phyloP scores from a whole-genome alignment of 2,888 invertebrate species.

The Chrysina gloriosa region DNA sequence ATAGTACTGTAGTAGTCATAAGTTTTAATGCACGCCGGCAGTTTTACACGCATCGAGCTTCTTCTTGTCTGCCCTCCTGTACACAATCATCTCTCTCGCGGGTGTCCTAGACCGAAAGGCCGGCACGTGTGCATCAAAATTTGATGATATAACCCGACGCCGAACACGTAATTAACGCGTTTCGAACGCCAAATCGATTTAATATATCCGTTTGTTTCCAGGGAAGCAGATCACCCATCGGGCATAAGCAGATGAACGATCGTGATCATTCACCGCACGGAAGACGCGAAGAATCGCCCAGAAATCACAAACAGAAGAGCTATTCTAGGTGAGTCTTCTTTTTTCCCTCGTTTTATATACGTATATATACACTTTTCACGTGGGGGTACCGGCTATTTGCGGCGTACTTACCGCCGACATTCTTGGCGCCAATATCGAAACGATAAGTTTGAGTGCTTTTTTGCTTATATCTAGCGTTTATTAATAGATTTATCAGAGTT shows the following conservation, averaged over 20 bases:
- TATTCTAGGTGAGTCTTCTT: slow-evolving; percentile 60
- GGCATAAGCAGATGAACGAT: slow-evolving; percentile 58
- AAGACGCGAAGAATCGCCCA: slow-evolving; percentile 62
- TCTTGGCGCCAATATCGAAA: not conserved
- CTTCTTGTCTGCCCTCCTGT: too few species aligned
- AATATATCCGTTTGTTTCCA: slow-evolving; percentile 49
- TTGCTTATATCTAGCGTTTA: too few species aligned
- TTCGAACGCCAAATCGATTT: slow-evolving; percentile 22
- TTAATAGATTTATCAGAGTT: too few species aligned
- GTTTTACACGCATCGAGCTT: slow-evolving; percentile 39
- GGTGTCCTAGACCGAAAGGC: not conserved
- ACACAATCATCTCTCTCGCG: slow-evolving; percentile 22
- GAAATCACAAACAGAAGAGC: slow-evolving; percentile 62
- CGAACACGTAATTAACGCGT: not conserved
- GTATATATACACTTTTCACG: not conserved
- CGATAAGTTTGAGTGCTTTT: too few species aligned
- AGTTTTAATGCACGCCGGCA: slow-evolving; percentile 44
- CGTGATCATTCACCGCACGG: slow-evolving; percentile 61
- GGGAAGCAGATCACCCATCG: slow-evolving; percentile 59
- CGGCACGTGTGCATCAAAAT: slow-evolving; percentile 27
- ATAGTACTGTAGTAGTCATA: slow-evolving; percentile 20
- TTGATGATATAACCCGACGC: slow-evolving; percentile 25
- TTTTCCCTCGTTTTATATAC: slow-evolving; percentile 11
- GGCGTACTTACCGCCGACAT: not conserved
- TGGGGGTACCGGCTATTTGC: not conserved